These are phyloP conservation scores for Macrotus californicus DNA, from an alignment of 2,113 vertebrate species.

Conservation along the genomic window DNA sequence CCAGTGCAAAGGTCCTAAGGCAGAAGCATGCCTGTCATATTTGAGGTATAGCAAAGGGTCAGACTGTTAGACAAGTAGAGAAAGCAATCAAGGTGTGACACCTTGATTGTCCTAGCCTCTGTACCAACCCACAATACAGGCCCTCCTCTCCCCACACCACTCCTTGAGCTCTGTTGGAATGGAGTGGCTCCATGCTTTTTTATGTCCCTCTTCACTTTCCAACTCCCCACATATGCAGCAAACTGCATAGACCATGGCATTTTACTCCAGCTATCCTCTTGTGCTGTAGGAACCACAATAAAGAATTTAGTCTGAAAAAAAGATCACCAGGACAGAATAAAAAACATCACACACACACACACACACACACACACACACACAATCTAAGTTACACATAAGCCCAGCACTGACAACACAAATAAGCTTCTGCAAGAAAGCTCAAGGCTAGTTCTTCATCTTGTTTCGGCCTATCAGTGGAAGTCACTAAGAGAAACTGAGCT, in stretches of 20 bases:
- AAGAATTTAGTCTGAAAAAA: slow-evolving; percentile 35
- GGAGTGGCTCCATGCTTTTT: not conserved
- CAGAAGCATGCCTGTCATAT: not conserved
- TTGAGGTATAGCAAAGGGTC: not conserved
- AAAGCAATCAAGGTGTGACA: not conserved
- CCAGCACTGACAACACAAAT: not conserved
- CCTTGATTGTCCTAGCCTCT: not conserved
- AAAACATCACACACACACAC: not conserved
- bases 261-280: not conserved
- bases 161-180: not conserved
- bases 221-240: not conserved
- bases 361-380: not conserved
- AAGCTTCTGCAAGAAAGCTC: not conserved
- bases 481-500: not conserved
- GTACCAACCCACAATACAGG: fast-evolving
- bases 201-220: not conserved
- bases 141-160: fast-evolving
- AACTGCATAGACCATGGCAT: not conserved
- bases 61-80: not conserved
- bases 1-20: not conserved
- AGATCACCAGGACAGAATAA: slow-evolving; percentile 19
- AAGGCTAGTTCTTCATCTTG: not conserved
- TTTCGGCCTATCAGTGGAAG: not conserved
- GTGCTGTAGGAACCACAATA: slow-evolving; percentile 36
- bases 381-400: not conserved